Base-by-base conservation (phyloP, 2,888 invertebrate genomes). In the Amphipyra tragopoginis region DNA sequence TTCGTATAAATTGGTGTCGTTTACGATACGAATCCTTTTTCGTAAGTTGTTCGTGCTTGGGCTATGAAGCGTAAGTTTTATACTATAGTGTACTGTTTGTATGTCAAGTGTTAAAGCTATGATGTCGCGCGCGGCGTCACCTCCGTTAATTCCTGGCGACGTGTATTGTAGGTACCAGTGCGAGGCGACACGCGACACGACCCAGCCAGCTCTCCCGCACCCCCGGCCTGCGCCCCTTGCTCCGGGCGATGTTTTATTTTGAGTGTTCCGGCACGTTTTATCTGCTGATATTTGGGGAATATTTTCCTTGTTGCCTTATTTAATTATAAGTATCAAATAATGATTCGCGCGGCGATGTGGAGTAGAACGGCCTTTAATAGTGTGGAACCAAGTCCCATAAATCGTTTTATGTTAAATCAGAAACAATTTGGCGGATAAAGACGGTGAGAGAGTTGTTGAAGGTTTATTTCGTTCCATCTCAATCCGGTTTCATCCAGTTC, bases 401-500 rank as follows among this genome's bases (percentile, higher is more conserved):
- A 14, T 54, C 29, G 14, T 14, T 38, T 44, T 45, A 54, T 36
- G 54, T 29, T 45, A 54, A 45, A 15, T 36, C 21, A 15, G 10
- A 38, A 55, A 15, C 5, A 38, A 55, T 49, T 14, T 36, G 29
- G 21, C 51, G 55, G 58, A 63, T 52, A 40, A 49, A 50, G 42
- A 29, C 33, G 58, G 14, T 36, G 49, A 42, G 42, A 42, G 48
- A 75, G 42, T 39, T 49, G 47, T 38, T 58, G 54, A 60, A 56
- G 55, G 44, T 55, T 54, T 60, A 72, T 69, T 65, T 69, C 44
- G 34, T 64, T 73, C 42, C 26, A 71, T 57, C 59, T 52, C 74
- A 77, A 77, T 62, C 78, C 57, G 49, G 51, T 60, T 58, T 75
- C 62, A 75, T 77, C 63, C 65, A 53, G 51, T 70, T 65, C 47